These are phyloP conservation scores for Gadus macrocephalus DNA, from an alignment of 2,113 vertebrate species.

Conservation along the genomic window DNA sequence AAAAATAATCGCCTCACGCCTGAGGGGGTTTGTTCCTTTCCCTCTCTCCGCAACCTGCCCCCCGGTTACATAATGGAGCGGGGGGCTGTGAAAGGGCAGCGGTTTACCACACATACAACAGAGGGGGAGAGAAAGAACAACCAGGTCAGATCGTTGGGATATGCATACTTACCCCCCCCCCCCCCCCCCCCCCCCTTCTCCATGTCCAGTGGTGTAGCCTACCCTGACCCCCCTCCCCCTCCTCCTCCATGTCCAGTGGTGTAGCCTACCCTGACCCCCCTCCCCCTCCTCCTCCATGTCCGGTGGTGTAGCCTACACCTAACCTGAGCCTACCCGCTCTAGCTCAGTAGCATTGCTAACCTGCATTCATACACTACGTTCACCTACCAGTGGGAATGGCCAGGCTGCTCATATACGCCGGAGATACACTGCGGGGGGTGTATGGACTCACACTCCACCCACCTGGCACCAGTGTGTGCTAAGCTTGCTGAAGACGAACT, in stretches of 20 bases:
- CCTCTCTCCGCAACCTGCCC: conserved; percentile 35
- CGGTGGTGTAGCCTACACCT: background rate
- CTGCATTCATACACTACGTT: too few relatives aligned
- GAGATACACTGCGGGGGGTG: too few relatives aligned
- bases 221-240: conserved; percentile 27
- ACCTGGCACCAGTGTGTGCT: too few relatives aligned
- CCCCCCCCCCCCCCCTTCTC: background rate
- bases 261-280: conserved; percentile 40
- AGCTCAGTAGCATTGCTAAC: too few relatives aligned
- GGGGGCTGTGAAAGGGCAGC: conserved; percentile 33
- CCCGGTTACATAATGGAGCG: conserved; percentile 45
- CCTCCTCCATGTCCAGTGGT: background rate
- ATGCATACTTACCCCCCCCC: conserved; percentile 12
- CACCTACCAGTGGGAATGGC: too few relatives aligned
- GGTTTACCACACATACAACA: conserved; percentile 57
- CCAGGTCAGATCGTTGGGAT: conserved; percentile 48
- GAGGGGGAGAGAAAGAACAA: conserved; percentile 34
- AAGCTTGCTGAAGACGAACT: too few relatives aligned
- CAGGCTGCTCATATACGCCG: too few relatives aligned
- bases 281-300: too few relatives aligned
- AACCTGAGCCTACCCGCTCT: conserved; percentile 7
- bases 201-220: conserved; percentile 17
- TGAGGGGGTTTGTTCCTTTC: conserved; percentile 21
- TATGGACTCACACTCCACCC: too few relatives aligned
- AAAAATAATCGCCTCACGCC: conserved; percentile 23